Percentiles rank a stretch among this genome's conserved stretches.
Evolutionary conservation across 1,140 invertebrate genomes (phyloP).

Genomic region (Magallana gigas): DNA sequence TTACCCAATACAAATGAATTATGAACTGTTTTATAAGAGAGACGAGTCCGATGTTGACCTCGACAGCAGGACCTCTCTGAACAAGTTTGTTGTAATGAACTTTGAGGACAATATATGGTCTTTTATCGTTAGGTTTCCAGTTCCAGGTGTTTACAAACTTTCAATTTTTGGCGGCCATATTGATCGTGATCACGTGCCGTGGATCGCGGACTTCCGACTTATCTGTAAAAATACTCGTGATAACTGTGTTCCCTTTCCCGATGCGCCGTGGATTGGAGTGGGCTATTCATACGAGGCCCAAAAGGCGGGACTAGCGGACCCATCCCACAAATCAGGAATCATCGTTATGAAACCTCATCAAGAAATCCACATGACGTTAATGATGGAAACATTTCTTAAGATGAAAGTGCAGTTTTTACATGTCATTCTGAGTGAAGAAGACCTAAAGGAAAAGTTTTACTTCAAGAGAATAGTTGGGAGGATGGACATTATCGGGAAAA

Average conservation of each 20-base stretch:
- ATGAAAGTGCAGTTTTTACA: conserved; percentile 52
- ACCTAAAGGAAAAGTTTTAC: conserved; percentile 41
- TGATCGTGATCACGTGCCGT: background rate
- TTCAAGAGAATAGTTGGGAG: conserved; percentile 39
- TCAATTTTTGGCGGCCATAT: conserved; percentile 46
- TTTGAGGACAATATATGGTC: conserved; percentile 41
- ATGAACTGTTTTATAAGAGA: conserved; percentile 46
- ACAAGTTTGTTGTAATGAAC: conserved; percentile 48
- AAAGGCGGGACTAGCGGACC: conserved; percentile 35
- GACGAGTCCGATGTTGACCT: conserved; percentile 36
- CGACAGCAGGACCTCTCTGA: conserved; percentile 1
- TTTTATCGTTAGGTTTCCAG: conserved; percentile 49
- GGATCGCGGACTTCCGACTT: conserved; percentile 53
- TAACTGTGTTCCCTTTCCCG: conserved; percentile 42
- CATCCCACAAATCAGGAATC: conserved; percentile 53
- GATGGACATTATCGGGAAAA: conserved; percentile 48
- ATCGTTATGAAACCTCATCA: conserved; percentile 52
- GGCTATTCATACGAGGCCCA: conserved; percentile 47
- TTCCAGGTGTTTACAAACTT: conserved; percentile 52
- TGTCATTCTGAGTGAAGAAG: conserved; percentile 15
- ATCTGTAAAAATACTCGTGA: conserved; percentile 49
- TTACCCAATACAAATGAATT: conserved; percentile 48
- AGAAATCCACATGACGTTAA: conserved; percentile 55
- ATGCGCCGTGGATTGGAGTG: conserved; percentile 48
- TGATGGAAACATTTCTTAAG: conserved; percentile 45